Evolutionary conservation across 1,140 invertebrate genomes (phyloP), one percentile per base, ranked within the genome.

Genomic region (Charaxes varanes): DNA sequence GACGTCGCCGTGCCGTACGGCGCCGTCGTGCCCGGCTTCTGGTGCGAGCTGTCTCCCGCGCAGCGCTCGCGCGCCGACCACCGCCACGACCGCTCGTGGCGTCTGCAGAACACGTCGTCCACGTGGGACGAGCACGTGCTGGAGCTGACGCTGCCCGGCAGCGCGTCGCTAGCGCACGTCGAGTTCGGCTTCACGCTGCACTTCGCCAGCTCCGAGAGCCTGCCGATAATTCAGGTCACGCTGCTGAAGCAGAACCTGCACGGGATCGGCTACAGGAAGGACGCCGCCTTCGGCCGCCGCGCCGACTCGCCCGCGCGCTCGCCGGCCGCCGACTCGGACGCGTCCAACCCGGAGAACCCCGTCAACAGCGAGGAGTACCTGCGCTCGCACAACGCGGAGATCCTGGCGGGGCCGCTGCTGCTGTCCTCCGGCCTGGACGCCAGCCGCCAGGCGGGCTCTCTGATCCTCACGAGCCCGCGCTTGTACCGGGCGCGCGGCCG

Each of bases 51-150:
- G 60, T 93, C 95, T 57, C 94, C 96, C 44, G 93, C 93, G 10
- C 94, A 95, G 65, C 90, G 95, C 41, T 94, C 96, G 48, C 86
- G 94, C 50, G 88, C 88, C 1, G 93, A 95, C 55, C 91, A 92
- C 55, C 90, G 92, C 41, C 90, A 94, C 56, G 94, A 92, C 3
- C 87, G 93, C 40, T 94, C 93, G 0, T 97, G 94, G 94, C 87
- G 93, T 43, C 83, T 97, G 2, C 93, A 96, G 64, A 92, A 92
- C 53, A 94, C 95, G 44, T 89, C 90, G 78, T 93, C 90, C 5
- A 94, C 94, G 1, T 96, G 94, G 93, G 94, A 96, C 62, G 95
- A 97, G 61, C 95, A 97, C 61, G 87, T 97, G 7, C 91, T 97
- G 68, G 95, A 97, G 76, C 82, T 97, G 0, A 94, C 93, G 3